Base-by-base conservation (phyloP, 2,797 vertebrate species). In the Cynodonichthys magdalenae region DNA sequence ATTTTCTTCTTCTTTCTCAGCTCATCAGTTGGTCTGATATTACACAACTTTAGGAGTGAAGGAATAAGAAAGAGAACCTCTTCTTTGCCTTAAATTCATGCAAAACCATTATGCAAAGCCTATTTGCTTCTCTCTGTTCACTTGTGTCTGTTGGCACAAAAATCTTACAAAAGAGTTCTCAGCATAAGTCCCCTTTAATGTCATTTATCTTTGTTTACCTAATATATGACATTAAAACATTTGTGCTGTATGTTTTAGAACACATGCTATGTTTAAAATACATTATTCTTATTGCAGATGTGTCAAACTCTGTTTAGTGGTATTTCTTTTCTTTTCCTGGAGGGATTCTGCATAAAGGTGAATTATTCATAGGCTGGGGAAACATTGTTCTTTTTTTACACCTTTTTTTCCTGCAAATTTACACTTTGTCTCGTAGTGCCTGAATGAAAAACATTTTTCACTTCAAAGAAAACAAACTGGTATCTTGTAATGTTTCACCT, bases 391-490 rank as follows among this genome's bases (percentile, higher is more conserved):
- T 39, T 39, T 14, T 39, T 31, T 7, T n/a, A 31, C 11, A 14
- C 36, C 12, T 51, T 59, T 19, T 59, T 66, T 64, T 45, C 31
- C 54, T 29, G 45, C 53, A 51, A 19, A n/a, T 34, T 47, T 60
- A 19, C 44, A 70, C 73, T 81, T 85, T 80, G 71, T 58, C 72
- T 79, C 8, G 59, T 27, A 61, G 74, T 69, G 73, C 66, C 31
- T 31, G 31, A 31, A 9, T 6, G 3, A 24, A 63, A 56, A 74
- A 66, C 58, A 67, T 46, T 18, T 11, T 8, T 10, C 36, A 39
- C 36, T 39, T 39, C 4, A 39, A 39, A 12, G 9, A 46, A 18
- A 46, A 46, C 10, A 18, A 46, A 18, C n/a, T 19, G 44, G 10
- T 9, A 4, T 46, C n/a, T 18, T 19, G 44, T 46, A 10, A 46